These are phyloP conservation scores for Passer montanus DNA, from an alignment of 2,113 vertebrate species.

Conservation along the genomic window DNA sequence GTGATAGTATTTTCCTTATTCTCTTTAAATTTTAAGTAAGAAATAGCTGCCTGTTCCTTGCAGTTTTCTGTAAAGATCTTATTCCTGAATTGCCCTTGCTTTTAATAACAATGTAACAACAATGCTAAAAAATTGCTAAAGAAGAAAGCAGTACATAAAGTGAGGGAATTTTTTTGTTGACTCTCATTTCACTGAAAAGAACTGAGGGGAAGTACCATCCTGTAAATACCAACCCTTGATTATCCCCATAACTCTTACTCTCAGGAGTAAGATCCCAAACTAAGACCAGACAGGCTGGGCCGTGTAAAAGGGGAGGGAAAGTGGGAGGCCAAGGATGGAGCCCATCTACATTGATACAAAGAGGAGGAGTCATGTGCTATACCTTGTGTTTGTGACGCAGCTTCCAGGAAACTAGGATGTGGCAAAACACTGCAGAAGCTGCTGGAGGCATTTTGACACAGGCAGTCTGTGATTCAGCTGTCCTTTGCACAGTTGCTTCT, in stretches of 20 bases:
- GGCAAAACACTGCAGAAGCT: background rate
- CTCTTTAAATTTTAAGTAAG: background rate
- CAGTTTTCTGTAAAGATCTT: background rate
- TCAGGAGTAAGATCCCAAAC: background rate
- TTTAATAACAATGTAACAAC: background rate
- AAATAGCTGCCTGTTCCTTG: background rate
- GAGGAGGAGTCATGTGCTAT: background rate
- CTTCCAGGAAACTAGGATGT: background rate
- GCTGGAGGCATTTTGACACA: background rate
- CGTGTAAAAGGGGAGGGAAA: background rate
- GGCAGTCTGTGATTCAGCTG: background rate
- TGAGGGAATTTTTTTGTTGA: background rate
- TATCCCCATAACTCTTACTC: background rate
- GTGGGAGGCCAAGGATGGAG: background rate
- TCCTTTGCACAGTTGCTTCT: background rate
- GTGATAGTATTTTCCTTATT: background rate
- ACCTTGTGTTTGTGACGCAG: background rate
- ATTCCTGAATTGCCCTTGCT: background rate
- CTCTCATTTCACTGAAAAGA: background rate
- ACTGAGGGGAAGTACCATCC: background rate
- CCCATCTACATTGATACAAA: fast-evolving
- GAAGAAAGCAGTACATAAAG: background rate
- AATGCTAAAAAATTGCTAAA: background rate
- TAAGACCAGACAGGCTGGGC: background rate
- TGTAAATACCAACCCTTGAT: background rate